A percentile compares a stretch with the other conserved stretches of the same genome.
Evolutionary conservation across 2,113 vertebrate genomes (phyloP).

Genomic region (Crotalus horridus): DNA sequence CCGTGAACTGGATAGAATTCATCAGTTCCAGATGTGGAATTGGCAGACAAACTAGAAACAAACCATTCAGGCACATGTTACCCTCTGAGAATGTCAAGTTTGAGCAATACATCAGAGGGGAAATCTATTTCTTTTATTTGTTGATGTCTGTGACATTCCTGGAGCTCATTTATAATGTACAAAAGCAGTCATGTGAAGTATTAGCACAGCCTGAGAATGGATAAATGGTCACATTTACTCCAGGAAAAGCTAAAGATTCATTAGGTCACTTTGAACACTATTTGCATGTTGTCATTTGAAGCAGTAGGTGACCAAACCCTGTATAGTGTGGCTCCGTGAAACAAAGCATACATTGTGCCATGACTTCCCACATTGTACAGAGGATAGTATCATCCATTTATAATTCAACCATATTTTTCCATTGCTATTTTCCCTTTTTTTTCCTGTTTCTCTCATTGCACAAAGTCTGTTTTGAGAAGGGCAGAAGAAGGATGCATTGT

Average conservation of each 20-base stretch:
- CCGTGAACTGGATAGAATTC: conserved; percentile 20
- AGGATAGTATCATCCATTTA: not conserved
- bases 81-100: not conserved
- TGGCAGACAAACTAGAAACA: conserved; percentile 18
- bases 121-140: conserved; percentile 11
- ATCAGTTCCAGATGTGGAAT: conserved; percentile 49
- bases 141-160: not conserved
- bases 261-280: not conserved
- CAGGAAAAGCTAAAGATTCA: not conserved
- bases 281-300: not conserved
- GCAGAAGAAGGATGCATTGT: not conserved
- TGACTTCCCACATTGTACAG: not conserved
- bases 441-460: not conserved
- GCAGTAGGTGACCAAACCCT: not conserved
- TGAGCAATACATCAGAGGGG: not conserved
- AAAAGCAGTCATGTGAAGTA: not conserved
- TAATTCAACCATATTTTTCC: not conserved
- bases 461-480: not conserved
- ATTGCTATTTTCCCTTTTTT: not conserved
- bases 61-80: not conserved
- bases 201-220: not conserved
- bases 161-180: not conserved
- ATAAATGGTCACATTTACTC: not conserved
- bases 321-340: not conserved
- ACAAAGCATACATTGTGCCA: not conserved